Evolutionary conservation across 2,113 vertebrate genomes (phyloP).

Genomic region (Gymnocephalus cernua): DNA sequence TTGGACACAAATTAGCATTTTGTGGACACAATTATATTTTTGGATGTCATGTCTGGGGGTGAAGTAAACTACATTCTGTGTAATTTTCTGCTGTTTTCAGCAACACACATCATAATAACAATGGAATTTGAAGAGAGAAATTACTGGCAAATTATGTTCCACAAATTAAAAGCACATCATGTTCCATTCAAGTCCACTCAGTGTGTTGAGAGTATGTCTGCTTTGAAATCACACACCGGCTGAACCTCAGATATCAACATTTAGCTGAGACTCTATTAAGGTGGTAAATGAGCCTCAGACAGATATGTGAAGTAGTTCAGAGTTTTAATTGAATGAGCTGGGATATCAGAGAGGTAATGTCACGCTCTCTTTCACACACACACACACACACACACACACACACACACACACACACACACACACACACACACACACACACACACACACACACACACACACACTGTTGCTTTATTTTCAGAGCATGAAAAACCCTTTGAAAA

Average conservation of each 20-base stretch:
- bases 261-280: slow-evolving; percentile 22
- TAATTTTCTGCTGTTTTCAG: not conserved
- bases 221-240: slow-evolving; percentile 23
- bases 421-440: not conserved
- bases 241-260: slow-evolving; percentile 41
- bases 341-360: slow-evolving; percentile 31
- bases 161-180: slow-evolving; percentile 43
- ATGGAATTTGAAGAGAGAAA: not conserved
- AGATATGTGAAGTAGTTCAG: slow-evolving; percentile 47
- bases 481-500: not conserved
- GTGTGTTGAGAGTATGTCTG: slow-evolving; percentile 15
- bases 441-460: not conserved
- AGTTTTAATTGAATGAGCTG: slow-evolving; percentile 48
- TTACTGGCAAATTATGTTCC: slow-evolving; percentile 9
- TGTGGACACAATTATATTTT: too few species aligned
- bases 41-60: too few species aligned
- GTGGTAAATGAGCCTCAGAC: slow-evolving; percentile 54
- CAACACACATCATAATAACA: not conserved
- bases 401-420: not conserved
- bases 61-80: not conserved
- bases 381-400: not conserved
- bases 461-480: not conserved
- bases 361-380: slow-evolving; percentile 13
- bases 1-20: too few species aligned
- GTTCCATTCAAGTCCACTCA: not conserved